Evolutionary conservation across 2,797 vertebrate genomes (phyloP), one percentile per base, ranked within the genome.

Genomic region (Neostethus bicornis): DNA sequence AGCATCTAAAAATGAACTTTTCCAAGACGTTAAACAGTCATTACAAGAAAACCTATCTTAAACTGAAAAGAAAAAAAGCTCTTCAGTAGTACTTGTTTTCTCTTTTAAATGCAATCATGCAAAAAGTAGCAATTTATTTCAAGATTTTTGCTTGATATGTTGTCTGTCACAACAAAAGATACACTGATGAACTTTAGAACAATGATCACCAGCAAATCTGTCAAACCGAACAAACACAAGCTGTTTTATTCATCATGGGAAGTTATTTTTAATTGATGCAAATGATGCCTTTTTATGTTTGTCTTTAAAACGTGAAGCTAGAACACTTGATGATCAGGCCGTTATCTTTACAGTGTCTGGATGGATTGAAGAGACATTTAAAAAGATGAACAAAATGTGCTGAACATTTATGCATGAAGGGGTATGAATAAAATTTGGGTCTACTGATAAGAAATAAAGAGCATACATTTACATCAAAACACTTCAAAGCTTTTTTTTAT

Each of bases 231-330:
- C 24, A 38, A 34, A 57, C 19, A 12, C 20, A 13, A n/a, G 9
- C 10, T 35, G n/a, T 43, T 26, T 39, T 1, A 19, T 13, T 43
- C 16, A 12, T 32, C 24, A 13, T 12, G 38, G 16, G 16, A 23
- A 13, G 14, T 43, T 49, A 39, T 29, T 24, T 52, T 24, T 16
- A 35, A 38, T 23, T 21, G 28, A 55, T 61, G 58, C 3, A 3
- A 41, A 16, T 12, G 23, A 29, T 21, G 23, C 19, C 16, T 14
- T 14, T 7, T 32, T 43, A 24, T 16, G 3, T 44, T n/a, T 16
- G 38, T 14, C 20, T n/a, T 17, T 32, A 17, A 39, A 44, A 9
- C 34, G 26, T 21, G 17, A 34, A 28, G 10, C 24, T 9, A 19
- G 28, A 45, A 5, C 44, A 24, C 16, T 17, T 3, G 47, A n/a